Conservation (phyloP, 1,140 invertebrate genomes). For the Bombyx mori region DNA sequence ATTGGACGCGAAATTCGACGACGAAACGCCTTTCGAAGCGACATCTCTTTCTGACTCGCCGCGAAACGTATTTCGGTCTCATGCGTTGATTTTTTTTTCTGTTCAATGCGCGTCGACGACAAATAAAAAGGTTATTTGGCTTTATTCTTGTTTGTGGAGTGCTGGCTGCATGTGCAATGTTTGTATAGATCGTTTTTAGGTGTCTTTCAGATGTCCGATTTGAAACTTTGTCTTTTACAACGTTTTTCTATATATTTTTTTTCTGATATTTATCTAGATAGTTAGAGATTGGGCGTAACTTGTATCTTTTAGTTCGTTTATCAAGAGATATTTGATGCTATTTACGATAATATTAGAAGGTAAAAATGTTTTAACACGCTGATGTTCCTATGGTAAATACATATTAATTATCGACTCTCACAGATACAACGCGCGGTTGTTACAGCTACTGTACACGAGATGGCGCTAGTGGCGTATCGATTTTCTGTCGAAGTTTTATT, state of each 20-base stretch:
- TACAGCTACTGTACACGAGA: constrained; percentile 31
- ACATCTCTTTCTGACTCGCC: constrained; percentile 26
- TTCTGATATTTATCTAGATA: too few species aligned
- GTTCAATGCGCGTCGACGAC: constrained; percentile 55
- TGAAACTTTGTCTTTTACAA: constrained; percentile 36
- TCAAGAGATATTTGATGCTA: too few species aligned
- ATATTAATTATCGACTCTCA: not conserved
- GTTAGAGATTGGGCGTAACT: too few species aligned
- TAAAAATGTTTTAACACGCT: not conserved
- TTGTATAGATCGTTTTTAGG: constrained; percentile 55
- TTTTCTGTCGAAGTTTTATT: too few species aligned
- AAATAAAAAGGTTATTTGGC: constrained; percentile 51
- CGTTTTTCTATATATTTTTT: too few species aligned
- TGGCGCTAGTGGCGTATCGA: constrained; percentile 22
- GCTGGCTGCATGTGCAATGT: constrained; percentile 62
- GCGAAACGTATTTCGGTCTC: constrained; percentile 14
- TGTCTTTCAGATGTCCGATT: constrained; percentile 52
- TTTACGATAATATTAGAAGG: too few species aligned
- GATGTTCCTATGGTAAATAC: not conserved
- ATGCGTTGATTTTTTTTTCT: constrained; percentile 32
- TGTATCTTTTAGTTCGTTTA: too few species aligned
- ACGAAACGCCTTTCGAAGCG: constrained; percentile 45
- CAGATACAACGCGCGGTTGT: not conserved
- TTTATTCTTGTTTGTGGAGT: constrained; percentile 47
- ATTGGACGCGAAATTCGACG: constrained; percentile 54